These are phyloP conservation scores for Colletes gigas DNA, from an alignment of 1,140 invertebrate genomes.

Conservation along the genomic window DNA sequence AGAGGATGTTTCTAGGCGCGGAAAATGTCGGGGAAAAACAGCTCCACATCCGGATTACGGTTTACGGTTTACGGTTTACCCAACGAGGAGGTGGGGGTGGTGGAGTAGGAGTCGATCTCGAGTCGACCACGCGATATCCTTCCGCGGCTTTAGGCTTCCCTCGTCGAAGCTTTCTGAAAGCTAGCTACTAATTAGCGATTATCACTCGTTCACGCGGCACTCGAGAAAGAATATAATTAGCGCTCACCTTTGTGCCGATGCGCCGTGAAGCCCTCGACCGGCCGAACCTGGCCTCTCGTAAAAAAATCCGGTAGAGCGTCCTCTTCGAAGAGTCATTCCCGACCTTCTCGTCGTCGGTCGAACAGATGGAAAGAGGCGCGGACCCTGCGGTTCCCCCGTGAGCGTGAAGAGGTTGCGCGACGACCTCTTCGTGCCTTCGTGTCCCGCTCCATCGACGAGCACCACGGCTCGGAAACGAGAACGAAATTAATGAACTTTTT, in stretches of 20 bases:
- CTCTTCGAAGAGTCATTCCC: slow-evolving; percentile 60
- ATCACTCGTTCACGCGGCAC: slow-evolving; percentile 64
- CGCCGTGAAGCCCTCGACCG: slow-evolving; percentile 55
- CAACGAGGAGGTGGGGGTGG: not conserved
- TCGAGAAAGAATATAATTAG: slow-evolving; percentile 72
- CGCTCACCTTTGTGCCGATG: slow-evolving; percentile 67
- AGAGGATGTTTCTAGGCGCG: not conserved
- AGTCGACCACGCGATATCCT: slow-evolving; percentile 5
- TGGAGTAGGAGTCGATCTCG: not conserved
- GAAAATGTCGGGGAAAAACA: not conserved
- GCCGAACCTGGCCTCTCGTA: slow-evolving; percentile 54
- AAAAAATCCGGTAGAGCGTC: slow-evolving; percentile 57
- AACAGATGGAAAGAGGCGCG: slow-evolving; percentile 35
- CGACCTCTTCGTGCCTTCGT: slow-evolving; percentile 13
- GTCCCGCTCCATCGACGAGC: slow-evolving; percentile 20
- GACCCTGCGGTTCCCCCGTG: slow-evolving; percentile 22
- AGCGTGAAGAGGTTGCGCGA: slow-evolving; percentile 27
- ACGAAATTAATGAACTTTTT: slow-evolving; percentile 44
- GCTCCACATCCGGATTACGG: not conserved
- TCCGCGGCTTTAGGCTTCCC: slow-evolving; percentile 22
- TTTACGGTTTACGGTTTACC: not conserved
- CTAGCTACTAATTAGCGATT: slow-evolving; percentile 72
- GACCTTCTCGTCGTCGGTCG: slow-evolving; percentile 42
- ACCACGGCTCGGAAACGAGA: slow-evolving; percentile 38
- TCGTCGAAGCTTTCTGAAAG: slow-evolving; percentile 57